phyloP scores from a whole-genome alignment of 2,113 vertebrate genomes.

The Podarcis raffonei region DNA sequence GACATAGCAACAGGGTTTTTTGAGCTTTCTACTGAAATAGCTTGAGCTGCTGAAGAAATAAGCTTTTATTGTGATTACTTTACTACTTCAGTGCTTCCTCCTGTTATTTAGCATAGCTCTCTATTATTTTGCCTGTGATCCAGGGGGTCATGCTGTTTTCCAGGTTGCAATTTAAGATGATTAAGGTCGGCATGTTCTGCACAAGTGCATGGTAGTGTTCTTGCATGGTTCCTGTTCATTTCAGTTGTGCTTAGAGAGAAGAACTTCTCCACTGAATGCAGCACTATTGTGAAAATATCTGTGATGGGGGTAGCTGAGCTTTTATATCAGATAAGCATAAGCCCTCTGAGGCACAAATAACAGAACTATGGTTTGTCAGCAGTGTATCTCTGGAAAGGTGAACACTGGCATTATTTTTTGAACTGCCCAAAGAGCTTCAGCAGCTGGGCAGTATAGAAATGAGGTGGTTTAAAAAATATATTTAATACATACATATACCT shows the following conservation, averaged over 20 bases:
- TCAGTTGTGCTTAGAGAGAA: not conserved
- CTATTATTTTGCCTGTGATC: not conserved
- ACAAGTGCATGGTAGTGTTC: not conserved
- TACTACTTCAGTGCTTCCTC: not conserved
- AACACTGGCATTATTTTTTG: conserved; percentile 7
- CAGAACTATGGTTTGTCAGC: not conserved
- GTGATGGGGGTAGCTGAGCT: not conserved
- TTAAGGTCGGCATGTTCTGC: not conserved
- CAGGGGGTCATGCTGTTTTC: not conserved
- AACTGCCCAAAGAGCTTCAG: not conserved
- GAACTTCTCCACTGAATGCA: not conserved
- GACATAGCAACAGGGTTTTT: not conserved
- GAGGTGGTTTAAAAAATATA: not conserved
- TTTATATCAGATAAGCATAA: not conserved
- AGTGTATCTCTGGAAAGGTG: conserved; percentile 1
- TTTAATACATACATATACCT: not conserved
- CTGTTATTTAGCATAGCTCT: not conserved
- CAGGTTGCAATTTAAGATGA: not conserved
- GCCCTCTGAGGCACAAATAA: not conserved
- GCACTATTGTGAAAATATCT: not conserved
- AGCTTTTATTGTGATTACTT: not conserved
- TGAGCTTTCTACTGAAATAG: not conserved
- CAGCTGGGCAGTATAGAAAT: not conserved
- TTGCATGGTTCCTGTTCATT: not conserved
- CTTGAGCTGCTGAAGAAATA: not conserved